phyloP scores from a whole-genome alignment of 1,140 invertebrate species.

The Centruroides sculpturatus region DNA sequence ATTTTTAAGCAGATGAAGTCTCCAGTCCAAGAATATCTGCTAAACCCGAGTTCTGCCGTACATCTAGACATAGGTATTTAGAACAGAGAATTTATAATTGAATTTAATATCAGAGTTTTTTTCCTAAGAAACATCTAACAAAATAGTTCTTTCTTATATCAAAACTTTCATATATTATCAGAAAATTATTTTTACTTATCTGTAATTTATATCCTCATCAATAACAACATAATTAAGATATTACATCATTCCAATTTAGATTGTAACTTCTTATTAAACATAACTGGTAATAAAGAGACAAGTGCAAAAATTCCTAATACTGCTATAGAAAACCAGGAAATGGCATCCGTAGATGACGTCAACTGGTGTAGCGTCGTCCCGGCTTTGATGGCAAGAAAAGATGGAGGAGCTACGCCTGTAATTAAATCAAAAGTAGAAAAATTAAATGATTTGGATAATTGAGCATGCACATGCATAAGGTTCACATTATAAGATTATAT shows the following conservation, averaged over 20 bases:
- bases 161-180: too few relatives aligned
- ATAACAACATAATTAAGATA: neutral
- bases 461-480: neutral
- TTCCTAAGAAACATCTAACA: too few relatives aligned
- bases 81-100: too few relatives aligned
- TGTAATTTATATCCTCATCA: neutral
- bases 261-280: conserved; percentile 70
- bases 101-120: too few relatives aligned
- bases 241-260: conserved; percentile 49
- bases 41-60: too few relatives aligned
- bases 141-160: too few relatives aligned
- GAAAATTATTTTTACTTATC: too few relatives aligned
- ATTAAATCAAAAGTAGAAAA: conserved; percentile 19
- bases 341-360: conserved; percentile 72
- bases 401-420: conserved; percentile 90
- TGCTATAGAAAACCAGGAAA: conserved; percentile 78
- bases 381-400: conserved; percentile 92
- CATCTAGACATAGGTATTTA: too few relatives aligned
- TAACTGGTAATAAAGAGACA: conserved; percentile 74
- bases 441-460: neutral
- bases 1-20: too few relatives aligned
- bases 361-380: conserved; percentile 89
- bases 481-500: neutral
- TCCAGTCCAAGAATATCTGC: too few relatives aligned
- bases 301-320: conserved; percentile 35